Percentiles rank a stretch among this genome's conserved stretches.
Evolutionary conservation across 1,140 invertebrate genomes (phyloP).

Genomic region (Papilio polytes): DNA sequence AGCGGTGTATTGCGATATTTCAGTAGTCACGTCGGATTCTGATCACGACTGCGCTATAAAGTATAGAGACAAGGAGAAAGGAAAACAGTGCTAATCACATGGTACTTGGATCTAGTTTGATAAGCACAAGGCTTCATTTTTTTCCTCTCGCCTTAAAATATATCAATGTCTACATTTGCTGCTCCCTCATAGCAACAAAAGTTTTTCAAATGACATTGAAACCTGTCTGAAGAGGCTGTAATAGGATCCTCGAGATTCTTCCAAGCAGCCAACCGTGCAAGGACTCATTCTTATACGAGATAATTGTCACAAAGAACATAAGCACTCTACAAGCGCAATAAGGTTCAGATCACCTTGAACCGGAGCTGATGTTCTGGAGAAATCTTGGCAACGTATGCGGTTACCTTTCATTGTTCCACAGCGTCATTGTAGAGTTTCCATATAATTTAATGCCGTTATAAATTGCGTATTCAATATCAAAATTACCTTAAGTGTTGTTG

Average conservation of each 20-base stretch:
- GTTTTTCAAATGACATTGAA: conserved; percentile 67
- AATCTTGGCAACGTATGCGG: conserved; percentile 34
- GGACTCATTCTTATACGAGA: conserved; percentile 61
- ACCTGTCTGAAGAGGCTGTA: conserved; percentile 71
- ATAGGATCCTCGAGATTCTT: conserved; percentile 71
- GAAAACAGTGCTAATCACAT: conserved; percentile 38
- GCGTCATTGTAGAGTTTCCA: conserved; percentile 37
- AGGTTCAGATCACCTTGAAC: conserved; percentile 41
- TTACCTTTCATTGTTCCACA: conserved; percentile 37
- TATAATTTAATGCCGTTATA: conserved; percentile 29
- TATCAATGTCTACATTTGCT: conserved; percentile 45
- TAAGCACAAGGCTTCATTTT: conserved; percentile 11
- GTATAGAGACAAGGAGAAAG: conserved; percentile 33
- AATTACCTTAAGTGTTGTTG: conserved; percentile 24
- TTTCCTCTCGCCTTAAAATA: conserved; percentile 26
- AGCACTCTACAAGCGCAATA: conserved; percentile 43
- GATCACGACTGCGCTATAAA: conserved; percentile 37
- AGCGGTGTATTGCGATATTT: conserved; percentile 37
- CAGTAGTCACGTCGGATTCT: conserved; percentile 38
- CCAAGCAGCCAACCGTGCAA: conserved; percentile 72
- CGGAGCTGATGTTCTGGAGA: conserved; percentile 37
- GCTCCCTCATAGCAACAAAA: conserved; percentile 62
- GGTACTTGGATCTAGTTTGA: conserved; percentile 7
- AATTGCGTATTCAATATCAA: conserved; percentile 35
- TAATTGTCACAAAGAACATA: conserved; percentile 33